A percentile compares a stretch with the other conserved stretches of the same genome.
These are phyloP conservation scores for Cantharis flavilabris DNA, from an alignment of 2,888 invertebrate genomes.

Conservation along the genomic window DNA sequence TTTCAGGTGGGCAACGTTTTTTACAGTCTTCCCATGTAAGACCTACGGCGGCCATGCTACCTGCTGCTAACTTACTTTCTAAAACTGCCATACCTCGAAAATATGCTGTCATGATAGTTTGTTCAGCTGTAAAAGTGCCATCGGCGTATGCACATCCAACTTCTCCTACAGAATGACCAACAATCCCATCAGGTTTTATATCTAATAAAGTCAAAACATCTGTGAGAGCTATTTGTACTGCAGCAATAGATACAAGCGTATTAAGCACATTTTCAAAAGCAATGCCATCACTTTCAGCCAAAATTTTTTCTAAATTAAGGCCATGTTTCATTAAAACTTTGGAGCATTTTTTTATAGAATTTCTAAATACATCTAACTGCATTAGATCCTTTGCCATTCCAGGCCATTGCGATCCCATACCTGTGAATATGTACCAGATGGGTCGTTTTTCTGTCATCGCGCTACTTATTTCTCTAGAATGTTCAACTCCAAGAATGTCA, in stretches of 20 bases:
- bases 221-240: slow-evolving; percentile 94
- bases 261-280: slow-evolving; percentile 86
- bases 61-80: slow-evolving; percentile 73
- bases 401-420: slow-evolving; percentile 98
- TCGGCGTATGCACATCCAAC: slow-evolving; percentile 96
- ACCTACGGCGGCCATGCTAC: slow-evolving; percentile 93
- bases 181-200: slow-evolving; percentile 88
- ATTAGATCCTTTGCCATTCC: slow-evolving; percentile 92
- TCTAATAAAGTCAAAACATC: slow-evolving; percentile 79
- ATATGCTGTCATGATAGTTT: slow-evolving; percentile 92
- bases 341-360: slow-evolving; percentile 76
- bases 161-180: slow-evolving; percentile 95
- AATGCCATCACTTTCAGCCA: slow-evolving; percentile 75
- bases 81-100: slow-evolving; percentile 87
- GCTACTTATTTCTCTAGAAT: slow-evolving; percentile 58
- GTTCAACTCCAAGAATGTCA: slow-evolving; percentile 66
- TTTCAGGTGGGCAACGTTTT: slow-evolving; percentile 74
- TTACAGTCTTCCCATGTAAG: slow-evolving; percentile 84
- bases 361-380: slow-evolving; percentile 78
- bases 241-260: slow-evolving; percentile 92
- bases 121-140: slow-evolving; percentile 91
- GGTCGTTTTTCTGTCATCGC: slow-evolving; percentile 69
- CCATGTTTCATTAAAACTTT: slow-evolving; percentile 78
- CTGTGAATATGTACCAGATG: slow-evolving; percentile 94
- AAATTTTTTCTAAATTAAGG: slow-evolving; percentile 79